Evolutionary conservation across 2,113 vertebrate species (phyloP), one percentile per base, ranked within the genome.

Genomic region (Perca fluviatilis): DNA sequence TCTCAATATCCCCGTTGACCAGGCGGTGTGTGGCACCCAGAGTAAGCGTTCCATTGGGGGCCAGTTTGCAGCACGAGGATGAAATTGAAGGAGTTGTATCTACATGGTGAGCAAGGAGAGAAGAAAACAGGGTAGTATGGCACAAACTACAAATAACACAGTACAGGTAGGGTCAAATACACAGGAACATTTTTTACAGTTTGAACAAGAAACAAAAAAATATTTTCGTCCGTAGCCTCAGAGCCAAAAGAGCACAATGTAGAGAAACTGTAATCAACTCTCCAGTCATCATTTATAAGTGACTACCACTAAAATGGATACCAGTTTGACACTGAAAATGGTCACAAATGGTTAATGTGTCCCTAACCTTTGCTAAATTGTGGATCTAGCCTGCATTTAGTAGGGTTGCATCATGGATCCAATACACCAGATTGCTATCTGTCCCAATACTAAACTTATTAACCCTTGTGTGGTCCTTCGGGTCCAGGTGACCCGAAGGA

Each of bases 21-120:
- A 91, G 89, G 21, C 3, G n/a, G 77, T 96, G 95, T 13, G 93
- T 78, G 0, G 90, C 89, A 0, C 97, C 97, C 74, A 98, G 86
- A 18, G 95, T 91, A 10, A 98, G 89, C 4, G 92, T 96, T 1
- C 97, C 96, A 0, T 86, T 83, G 0, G 95, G 80, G 0, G 71
- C 86, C 86, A 97, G 84, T 4, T 54, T 14, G n/a, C 85, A 53
- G 60, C 65, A 21, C 0, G 13, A 8, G 0, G 63, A 0, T 14
- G 49, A 1, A 6, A 3, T 63, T 46, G 62, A 14, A 13, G 30
- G 6, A 62, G 27, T 1, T 0, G 9, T 14, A 5, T 6, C 27
- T 15, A 10, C 9, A 5, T 66, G 0, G 5, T 27, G 21, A 58
- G 23, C 68, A 51, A 30, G 0, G n/a, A 57, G 21, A 57, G 49